Percentiles rank a stretch among this genome's conserved stretches.
Conservation (phyloP, 2,888 invertebrate species). For the Lottia gigantea region DNA sequence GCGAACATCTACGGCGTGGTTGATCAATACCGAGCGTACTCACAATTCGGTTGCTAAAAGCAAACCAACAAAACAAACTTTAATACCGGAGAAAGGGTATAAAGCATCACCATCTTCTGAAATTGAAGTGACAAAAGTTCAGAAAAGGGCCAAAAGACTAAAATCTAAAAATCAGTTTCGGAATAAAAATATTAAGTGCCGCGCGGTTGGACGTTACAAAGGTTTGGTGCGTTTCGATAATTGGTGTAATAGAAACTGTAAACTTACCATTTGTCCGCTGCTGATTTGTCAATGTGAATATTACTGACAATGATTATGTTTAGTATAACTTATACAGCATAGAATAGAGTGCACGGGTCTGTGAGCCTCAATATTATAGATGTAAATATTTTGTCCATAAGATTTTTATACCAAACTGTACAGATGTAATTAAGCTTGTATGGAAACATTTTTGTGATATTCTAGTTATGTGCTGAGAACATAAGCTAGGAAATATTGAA, state of each 20-base stretch:
- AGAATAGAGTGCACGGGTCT: too few species aligned
- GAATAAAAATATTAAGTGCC: conserved; percentile 21
- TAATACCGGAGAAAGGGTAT: background rate
- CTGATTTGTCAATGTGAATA: conserved; percentile 33
- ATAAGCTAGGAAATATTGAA: too few species aligned
- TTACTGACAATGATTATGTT: too few species aligned
- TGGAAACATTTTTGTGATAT: too few species aligned
- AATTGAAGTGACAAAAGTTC: background rate
- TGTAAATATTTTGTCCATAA: too few species aligned
- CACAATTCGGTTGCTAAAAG: background rate
- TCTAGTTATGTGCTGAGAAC: too few species aligned
- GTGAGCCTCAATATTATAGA: too few species aligned
- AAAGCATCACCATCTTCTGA: background rate
- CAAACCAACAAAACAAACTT: background rate
- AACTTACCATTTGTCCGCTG: conserved; percentile 34
- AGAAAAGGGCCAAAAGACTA: background rate
- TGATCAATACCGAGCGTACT: background rate
- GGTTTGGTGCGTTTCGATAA: conserved; percentile 34
- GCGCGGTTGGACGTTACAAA: conserved; percentile 32
- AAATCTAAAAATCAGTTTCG: background rate
- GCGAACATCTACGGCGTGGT: background rate
- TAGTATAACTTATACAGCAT: too few species aligned
- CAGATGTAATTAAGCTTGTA: too few species aligned
- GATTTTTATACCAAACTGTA: too few species aligned
- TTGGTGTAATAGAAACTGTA: conserved; percentile 39